These are phyloP conservation scores for Diorhabda elongata DNA, from an alignment of 1,140 invertebrate genomes.

Conservation along the genomic window DNA sequence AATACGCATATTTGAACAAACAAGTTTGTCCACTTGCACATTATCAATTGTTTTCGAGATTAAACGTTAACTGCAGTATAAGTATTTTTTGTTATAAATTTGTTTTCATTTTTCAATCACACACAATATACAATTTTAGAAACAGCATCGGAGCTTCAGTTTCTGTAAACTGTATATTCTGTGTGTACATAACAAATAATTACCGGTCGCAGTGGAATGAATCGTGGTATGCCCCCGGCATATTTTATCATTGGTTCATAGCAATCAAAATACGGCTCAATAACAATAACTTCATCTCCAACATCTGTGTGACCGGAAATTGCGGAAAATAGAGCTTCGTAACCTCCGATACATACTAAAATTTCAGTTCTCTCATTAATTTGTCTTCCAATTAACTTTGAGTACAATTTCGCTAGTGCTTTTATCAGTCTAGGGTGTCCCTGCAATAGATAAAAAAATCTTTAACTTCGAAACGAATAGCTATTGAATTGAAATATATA, in stretches of 20 bases:
- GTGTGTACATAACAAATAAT: slow-evolving; percentile 24
- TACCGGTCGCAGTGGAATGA: slow-evolving; percentile 82
- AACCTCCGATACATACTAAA: slow-evolving; percentile 86
- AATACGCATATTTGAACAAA: too few relatives aligned
- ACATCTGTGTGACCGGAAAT: slow-evolving; percentile 78
- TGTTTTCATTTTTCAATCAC: too few relatives aligned
- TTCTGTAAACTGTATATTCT: too few relatives aligned
- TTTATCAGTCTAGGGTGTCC: slow-evolving; percentile 86
- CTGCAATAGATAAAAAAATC: slow-evolving; percentile 39
- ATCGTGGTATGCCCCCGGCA: slow-evolving; percentile 82
- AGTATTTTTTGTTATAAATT: too few relatives aligned
- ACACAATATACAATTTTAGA: too few relatives aligned
- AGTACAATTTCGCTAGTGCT: slow-evolving; percentile 80
- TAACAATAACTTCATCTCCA: slow-evolving; percentile 78
- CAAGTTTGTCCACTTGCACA: too few relatives aligned
- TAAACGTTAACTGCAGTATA: too few relatives aligned
- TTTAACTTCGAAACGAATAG: too few relatives aligned
- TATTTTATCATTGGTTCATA: slow-evolving; percentile 91
- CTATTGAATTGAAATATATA: too few relatives aligned
- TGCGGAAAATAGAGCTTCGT: slow-evolving; percentile 82
- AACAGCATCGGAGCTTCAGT: too few relatives aligned
- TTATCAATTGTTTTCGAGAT: too few relatives aligned
- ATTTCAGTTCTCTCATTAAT: slow-evolving; percentile 66
- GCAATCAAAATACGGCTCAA: slow-evolving; percentile 98
- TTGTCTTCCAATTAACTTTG: slow-evolving; percentile 65